These are phyloP conservation scores for Rhaphigaster nebulosa DNA, from an alignment of 2,888 invertebrate genomes.

Conservation along the genomic window DNA sequence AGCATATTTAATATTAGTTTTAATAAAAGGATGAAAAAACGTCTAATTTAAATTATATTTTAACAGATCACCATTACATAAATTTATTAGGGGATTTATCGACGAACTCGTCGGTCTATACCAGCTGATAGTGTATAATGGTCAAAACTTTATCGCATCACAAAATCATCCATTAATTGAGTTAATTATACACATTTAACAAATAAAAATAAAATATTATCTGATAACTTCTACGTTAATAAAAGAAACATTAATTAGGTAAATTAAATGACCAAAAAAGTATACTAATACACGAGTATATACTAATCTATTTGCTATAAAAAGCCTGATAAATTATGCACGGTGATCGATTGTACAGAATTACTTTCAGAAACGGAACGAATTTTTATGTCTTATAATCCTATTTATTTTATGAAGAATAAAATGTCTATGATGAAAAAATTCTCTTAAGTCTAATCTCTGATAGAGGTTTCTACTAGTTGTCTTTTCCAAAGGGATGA, in stretches of 20 bases:
- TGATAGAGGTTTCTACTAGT: too few species aligned
- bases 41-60: too few species aligned
- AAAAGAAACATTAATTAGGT: too few species aligned
- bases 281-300: neutral
- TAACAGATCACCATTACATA: neutral
- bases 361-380: neutral
- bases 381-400: neutral
- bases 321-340: neutral
- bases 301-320: neutral
- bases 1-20: too few species aligned
- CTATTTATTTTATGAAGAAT: neutral
- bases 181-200: neutral
- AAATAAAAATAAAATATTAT: neutral
- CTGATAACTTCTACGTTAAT: too few species aligned
- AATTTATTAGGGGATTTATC: too few species aligned
- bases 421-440: neutral
- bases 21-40: too few species aligned
- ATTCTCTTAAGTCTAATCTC: neutral
- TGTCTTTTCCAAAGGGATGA: too few species aligned
- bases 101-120: neutral
- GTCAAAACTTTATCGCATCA: neutral
- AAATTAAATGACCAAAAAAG: too few species aligned
- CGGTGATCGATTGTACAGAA: neutral
- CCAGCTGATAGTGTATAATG: neutral
- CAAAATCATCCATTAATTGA: neutral